Percentiles rank a stretch among this genome's conserved stretches.
Conservation (phyloP, 2,888 invertebrate genomes). For the Nudaria mundana region DNA sequence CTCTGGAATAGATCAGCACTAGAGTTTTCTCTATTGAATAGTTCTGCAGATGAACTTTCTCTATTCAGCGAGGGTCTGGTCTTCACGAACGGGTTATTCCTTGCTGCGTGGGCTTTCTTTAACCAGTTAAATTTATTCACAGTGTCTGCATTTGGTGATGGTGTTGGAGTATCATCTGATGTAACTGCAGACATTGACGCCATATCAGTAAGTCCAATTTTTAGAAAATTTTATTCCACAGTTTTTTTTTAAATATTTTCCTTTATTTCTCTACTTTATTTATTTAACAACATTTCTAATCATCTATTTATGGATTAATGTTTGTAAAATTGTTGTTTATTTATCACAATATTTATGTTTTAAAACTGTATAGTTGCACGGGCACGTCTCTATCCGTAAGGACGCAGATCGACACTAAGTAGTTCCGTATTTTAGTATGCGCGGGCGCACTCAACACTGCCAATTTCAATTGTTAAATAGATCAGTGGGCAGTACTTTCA, state of each 20-base stretch:
- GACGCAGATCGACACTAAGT: constrained; percentile 26
- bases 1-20: constrained; percentile 70
- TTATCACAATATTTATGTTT: not conserved
- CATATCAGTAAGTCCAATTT: constrained; percentile 11
- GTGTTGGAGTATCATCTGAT: constrained; percentile 42
- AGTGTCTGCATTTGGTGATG: constrained; percentile 48
- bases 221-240: not conserved
- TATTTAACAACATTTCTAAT: not conserved
- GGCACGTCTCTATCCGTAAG: constrained; percentile 27
- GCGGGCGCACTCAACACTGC: constrained; percentile 19
- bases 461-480: not conserved
- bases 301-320: not conserved
- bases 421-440: constrained; percentile 23
- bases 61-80: constrained; percentile 61
- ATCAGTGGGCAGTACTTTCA: not conserved
- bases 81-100: constrained; percentile 68
- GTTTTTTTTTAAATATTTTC: not conserved
- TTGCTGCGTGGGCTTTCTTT: constrained; percentile 51
- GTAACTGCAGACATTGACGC: constrained; percentile 37
- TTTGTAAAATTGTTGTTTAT: no score
- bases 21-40: constrained; percentile 68
- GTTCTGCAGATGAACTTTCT: constrained; percentile 65
- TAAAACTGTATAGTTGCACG: not conserved
- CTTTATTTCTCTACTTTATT: not conserved
- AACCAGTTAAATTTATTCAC: constrained; percentile 66